Conservation (phyloP, 1,140 invertebrate genomes). For the Nymphalis io region DNA sequence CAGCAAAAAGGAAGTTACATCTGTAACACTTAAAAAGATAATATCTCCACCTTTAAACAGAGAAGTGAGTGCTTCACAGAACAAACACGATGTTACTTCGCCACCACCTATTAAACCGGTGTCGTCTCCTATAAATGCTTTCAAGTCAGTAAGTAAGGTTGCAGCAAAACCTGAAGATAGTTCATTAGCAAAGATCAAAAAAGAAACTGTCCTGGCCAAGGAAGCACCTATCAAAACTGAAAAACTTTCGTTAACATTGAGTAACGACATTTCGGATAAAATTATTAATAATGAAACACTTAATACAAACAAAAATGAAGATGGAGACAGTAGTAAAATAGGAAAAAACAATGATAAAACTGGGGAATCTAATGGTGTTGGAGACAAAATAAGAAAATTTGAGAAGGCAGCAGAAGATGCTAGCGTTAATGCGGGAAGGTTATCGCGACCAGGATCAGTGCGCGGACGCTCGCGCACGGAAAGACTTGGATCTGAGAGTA, state of each 20-base stretch:
- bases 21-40: slow-evolving; percentile 36
- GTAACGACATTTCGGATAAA: slow-evolving; percentile 40
- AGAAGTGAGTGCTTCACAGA: slow-evolving; percentile 30
- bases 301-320: slow-evolving; percentile 32
- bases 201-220: slow-evolving; percentile 47
- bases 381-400: slow-evolving; percentile 75
- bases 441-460: slow-evolving; percentile 66
- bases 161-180: slow-evolving; percentile 51
- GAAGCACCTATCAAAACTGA: slow-evolving; percentile 55
- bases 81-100: slow-evolving; percentile 35
- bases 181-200: slow-evolving; percentile 46
- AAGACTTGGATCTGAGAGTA: slow-evolving; percentile 58
- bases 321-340: slow-evolving; percentile 37
- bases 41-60: slow-evolving; percentile 26
- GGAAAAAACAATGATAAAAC: slow-evolving; percentile 25
- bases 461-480: slow-evolving; percentile 55
- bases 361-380: slow-evolving; percentile 70
- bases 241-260: slow-evolving; percentile 50
- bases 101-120: slow-evolving; percentile 33
- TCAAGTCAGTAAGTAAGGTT: slow-evolving; percentile 48
- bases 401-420: slow-evolving; percentile 73
- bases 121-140: slow-evolving; percentile 36
- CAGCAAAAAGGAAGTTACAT: slow-evolving; percentile 34
- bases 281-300: slow-evolving; percentile 33
- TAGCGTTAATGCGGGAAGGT: slow-evolving; percentile 48